Base-by-base conservation (phyloP, 2,888 invertebrate species). In the Pseudococcus longispinus region DNA sequence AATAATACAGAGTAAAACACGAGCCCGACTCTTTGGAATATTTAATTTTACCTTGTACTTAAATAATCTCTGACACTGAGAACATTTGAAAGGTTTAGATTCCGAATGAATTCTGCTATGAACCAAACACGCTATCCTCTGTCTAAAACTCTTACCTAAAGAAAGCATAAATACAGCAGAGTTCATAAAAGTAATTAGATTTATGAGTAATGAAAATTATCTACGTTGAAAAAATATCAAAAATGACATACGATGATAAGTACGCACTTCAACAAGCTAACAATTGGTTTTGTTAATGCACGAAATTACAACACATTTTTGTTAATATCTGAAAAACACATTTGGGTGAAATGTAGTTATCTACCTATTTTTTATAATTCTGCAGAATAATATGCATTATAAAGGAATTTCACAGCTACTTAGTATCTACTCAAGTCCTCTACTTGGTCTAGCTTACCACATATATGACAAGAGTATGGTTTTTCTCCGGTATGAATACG, bases 391-490 rank as follows among this genome's bases (percentile, higher is more conserved):
- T 44, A 13, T 44, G 44, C 9, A 37, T 37, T 37, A 37, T 32
- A 37, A 37, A 37, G 37, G 9, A 9, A 37, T 37, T 9, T 37
- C 37, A 37, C 4, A 37, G 9, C 37, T 6, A 37, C 1, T 37
- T 6, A 1, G 37, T 37, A 37, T 2, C 0, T 37, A 37, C 9
- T 37, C 9, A 37, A 8, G 37, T 37, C 37, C 9, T 37, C 37
- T n/a, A n/a, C n/a, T n/a, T 37, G 37, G 37, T 37, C 9, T 6
- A 37, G 4, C 91, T 90, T 91, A 96, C 96, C 96, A 90, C 96
- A 96, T 83, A 95, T 95, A 92, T 96, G 96, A 90, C 96, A 96
- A 46, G 94, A 94, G 90, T 96, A 96, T 4, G 96, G 96, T 89
- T 96, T 95, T 90, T 96, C 96, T 0, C 96, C 96, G 0, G 95